These are phyloP conservation scores for Lagocephalus sceleratus DNA, from an alignment of 2,797 vertebrate genomes.

Conservation along the genomic window DNA sequence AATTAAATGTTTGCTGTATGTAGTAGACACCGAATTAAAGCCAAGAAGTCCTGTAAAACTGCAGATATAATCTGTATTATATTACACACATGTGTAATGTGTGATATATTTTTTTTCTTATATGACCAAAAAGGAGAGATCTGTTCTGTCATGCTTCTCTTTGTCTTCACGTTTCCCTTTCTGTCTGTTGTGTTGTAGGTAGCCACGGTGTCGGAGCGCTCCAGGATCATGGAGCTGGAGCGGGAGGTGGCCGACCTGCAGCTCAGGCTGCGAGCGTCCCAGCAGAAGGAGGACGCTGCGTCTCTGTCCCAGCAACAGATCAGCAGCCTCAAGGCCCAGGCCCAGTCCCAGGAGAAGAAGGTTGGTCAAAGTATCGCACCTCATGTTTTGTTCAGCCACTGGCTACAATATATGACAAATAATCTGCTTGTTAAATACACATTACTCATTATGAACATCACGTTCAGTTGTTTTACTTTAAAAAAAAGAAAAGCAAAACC, in stretches of 20 bases:
- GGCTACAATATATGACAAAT: not conserved
- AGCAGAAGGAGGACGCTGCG: slow-evolving; percentile 72
- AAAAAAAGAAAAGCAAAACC: slow-evolving; percentile 4
- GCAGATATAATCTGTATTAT: too few relatives aligned
- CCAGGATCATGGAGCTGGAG: slow-evolving; percentile 97
- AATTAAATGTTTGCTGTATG: too few relatives aligned
- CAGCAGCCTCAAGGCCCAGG: slow-evolving; percentile 81
- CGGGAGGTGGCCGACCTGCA: slow-evolving; percentile 88
- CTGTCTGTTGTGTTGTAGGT: slow-evolving; percentile 73
- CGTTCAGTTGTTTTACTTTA: not conserved
- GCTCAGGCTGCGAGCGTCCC: slow-evolving; percentile 81
- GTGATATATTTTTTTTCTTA: too few relatives aligned
- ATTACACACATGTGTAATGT: too few relatives aligned
- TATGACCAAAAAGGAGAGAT: too few relatives aligned
- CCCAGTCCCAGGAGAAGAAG: slow-evolving; percentile 77
- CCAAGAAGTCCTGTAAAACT: too few relatives aligned
- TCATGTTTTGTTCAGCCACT: slow-evolving; percentile 1
- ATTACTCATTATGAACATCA: not conserved
- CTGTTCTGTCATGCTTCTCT: not conserved
- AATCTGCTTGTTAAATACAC: not conserved
- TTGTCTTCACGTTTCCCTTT: not conserved
- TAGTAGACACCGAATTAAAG: too few relatives aligned
- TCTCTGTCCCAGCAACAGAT: slow-evolving; percentile 86
- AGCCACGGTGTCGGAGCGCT: slow-evolving; percentile 95
- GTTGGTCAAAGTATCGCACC: slow-evolving; percentile 55